Base-by-base conservation (phyloP, 2,797 vertebrate species). In the Myotis pilosus region DNA sequence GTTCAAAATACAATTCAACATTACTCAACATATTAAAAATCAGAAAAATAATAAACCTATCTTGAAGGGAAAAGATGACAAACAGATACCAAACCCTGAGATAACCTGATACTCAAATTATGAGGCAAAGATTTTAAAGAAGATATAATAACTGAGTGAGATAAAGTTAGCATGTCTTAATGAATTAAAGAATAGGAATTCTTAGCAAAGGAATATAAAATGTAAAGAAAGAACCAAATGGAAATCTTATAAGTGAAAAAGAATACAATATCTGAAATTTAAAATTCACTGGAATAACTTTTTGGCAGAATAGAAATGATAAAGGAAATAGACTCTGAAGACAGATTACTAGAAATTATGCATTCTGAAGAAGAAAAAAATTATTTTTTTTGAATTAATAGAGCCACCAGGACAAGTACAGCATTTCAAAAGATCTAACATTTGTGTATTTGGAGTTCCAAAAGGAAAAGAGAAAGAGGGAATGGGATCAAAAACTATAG, bases 181-280 rank as follows among this genome's bases (percentile, higher is more conserved):
- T 81, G 7, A 49, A 74, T 60, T 19, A 19, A 53, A 62, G 83
- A 51, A 53, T 23, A 92, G 28, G 30, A 64, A 71, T 94, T 71
- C 44, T 78, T 64, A 69, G 23, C 20, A 76, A n/a, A 72, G n/a
- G 81, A 90, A 84, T 41, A 74, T 4, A 72, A 64, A 85, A 57
- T 79, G 9, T 47, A 85, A 92, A 79, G 68, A 82, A 60, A 53
- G 15, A 66, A 44, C 0, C 30, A 51, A 74, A 25, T 44, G 57
- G 28, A 69, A 64, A 91, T 66, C 74, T 89, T 71, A 88, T 7
- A 94, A 81, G 49, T 86, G 28, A 51, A 20, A 83, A 69, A 86
- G 92, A 23, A 33, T n/a, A 41, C 3, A 83, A 2, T 69, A 84
- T 51, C 23, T 66, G 25, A 60, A 62, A 36, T 69, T 79, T 33